Evolutionary conservation across 2,888 invertebrate species (phyloP).

Genomic region (Dinocampus coccinellae): DNA sequence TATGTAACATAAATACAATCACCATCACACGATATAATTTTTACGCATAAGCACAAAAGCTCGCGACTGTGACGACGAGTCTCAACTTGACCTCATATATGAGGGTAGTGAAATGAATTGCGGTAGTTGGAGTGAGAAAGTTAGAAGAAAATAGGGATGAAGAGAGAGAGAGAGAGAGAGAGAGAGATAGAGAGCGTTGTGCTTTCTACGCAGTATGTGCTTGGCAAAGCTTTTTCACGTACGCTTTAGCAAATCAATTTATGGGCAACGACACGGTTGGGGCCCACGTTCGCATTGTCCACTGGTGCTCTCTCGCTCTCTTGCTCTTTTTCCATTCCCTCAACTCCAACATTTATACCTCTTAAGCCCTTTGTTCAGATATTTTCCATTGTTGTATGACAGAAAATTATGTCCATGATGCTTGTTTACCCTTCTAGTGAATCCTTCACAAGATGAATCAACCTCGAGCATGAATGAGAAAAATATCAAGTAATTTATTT

Average conservation of each 20-base stretch:
- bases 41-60: conserved; percentile 40
- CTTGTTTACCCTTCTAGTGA: conserved; percentile 51
- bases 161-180: not conserved
- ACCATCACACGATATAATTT: conserved; percentile 35
- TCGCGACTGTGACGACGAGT: conserved; percentile 20
- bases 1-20: conserved; percentile 41
- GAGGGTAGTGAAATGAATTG: conserved; percentile 25
- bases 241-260: conserved; percentile 67
- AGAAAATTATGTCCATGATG: conserved; percentile 62
- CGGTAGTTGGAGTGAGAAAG: not conserved
- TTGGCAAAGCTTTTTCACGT: conserved; percentile 50
- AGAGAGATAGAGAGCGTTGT: conserved; percentile 5
- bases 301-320: conserved; percentile 44
- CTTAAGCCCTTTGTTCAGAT: conserved; percentile 63
- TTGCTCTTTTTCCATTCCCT: not conserved
- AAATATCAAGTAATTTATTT: not conserved
- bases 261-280: conserved; percentile 55
- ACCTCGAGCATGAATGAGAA: not conserved
- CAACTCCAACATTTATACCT: conserved; percentile 11
- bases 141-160: not conserved
- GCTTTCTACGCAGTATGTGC: conserved; percentile 4
- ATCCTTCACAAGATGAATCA: conserved; percentile 1
- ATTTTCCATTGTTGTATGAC: conserved; percentile 64
- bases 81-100: not conserved
- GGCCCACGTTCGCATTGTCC: conserved; percentile 65